A percentile compares a stretch with the other conserved stretches of the same genome.
Evolutionary conservation across 2,888 invertebrate genomes (phyloP).

Genomic region (Hipparchia sbordonii): DNA sequence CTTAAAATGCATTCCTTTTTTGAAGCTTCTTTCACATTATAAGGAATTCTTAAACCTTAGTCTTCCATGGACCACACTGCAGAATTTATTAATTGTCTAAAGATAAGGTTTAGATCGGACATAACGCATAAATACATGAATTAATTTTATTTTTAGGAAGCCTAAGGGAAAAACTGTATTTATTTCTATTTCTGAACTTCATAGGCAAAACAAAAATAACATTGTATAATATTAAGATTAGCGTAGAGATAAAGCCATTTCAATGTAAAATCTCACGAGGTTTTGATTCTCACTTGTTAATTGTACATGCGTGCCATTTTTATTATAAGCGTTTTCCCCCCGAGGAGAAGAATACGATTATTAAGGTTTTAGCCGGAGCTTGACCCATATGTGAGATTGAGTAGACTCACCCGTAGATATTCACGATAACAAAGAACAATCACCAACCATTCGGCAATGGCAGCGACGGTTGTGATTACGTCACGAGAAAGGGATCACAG

Average conservation of each 20-base stretch:
- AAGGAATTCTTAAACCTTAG: background rate
- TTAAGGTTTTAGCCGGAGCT: no score
- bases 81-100: background rate
- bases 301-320: constrained; percentile 67
- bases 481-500: no score
- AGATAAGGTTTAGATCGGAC: background rate
- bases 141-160: no score
- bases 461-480: no score
- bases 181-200: background rate
- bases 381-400: no score
- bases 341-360: no score
- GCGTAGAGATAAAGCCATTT: background rate
- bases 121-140: no score
- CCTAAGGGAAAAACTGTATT: no score
- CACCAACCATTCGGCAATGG: no score
- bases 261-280: constrained; percentile 45
- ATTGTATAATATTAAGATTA: background rate
- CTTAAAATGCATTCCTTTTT: background rate
- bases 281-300: constrained; percentile 49
- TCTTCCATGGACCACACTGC: background rate
- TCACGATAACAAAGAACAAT: no score
- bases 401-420: no score
- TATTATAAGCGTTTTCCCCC: constrained; percentile 24
- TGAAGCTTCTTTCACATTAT: background rate
- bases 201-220: background rate